These are phyloP conservation scores for Elephas maximus DNA, from an alignment of 2,113 vertebrate species.

Conservation along the genomic window DNA sequence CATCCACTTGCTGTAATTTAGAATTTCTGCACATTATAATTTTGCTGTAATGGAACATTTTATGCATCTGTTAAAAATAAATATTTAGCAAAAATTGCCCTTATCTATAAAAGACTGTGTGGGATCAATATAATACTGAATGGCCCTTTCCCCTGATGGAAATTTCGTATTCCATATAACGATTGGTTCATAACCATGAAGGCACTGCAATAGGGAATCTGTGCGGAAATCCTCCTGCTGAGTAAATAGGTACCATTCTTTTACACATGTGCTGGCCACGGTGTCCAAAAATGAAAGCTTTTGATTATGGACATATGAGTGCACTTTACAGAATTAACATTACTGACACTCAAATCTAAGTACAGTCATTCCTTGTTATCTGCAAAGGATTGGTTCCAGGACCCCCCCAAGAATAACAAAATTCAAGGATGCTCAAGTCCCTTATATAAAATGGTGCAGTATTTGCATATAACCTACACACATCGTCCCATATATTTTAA, in stretches of 20 bases:
- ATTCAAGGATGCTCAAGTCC: too few species aligned
- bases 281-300: constrained; percentile 31
- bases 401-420: too few species aligned
- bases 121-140: background rate
- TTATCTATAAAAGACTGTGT: background rate
- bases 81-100: background rate
- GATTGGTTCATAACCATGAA: background rate
- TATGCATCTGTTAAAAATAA: constrained; percentile 62
- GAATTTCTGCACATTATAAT: constrained; percentile 7
- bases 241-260: background rate
- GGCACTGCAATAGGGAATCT: background rate
- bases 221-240: background rate
- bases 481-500: too few species aligned
- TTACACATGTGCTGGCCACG: background rate
- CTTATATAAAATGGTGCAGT: too few species aligned
- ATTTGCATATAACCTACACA: too few species aligned
- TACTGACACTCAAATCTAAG: background rate
- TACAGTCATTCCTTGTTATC: too few species aligned
- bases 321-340: background rate
- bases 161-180: constrained; percentile 16
- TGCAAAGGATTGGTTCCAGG: too few species aligned
- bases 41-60: background rate
- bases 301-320: background rate
- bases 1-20: constrained; percentile 4
- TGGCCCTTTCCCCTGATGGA: constrained; percentile 9